Base-by-base conservation (phyloP, 2,888 invertebrate genomes). In the Ectemnius lituratus region DNA sequence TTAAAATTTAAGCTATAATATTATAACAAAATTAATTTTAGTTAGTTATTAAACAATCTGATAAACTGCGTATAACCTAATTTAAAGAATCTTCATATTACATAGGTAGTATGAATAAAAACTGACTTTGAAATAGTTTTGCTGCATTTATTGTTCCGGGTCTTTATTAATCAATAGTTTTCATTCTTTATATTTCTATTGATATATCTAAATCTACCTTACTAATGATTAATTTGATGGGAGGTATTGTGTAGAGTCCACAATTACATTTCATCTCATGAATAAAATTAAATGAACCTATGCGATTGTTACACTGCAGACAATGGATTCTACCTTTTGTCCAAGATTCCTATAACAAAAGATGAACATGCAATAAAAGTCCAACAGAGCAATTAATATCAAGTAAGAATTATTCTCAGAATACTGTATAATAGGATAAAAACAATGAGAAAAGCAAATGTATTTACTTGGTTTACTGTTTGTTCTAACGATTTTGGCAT, bases 251-350 rank as follows among this genome's bases (percentile, higher is more conserved):
- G 60, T 64, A 77, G 47, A 62, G 16, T 14, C 57, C 56, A 5
- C 84, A 84, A 27, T 64, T 56, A 61, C 83, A 83, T 62, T 80
- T 84, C 8, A 63, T 45, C 14, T 75, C 64, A 16, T 73, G 74
- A 56, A 83, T 46, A 59, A 83, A 83, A 60, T 84, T 84, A 62
- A 84, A 83, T 11, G 75, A 77, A 63, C 83, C 83, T 72, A 84
- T 62, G n/a, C 83, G 82, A 70, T 66, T 84, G 18, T 84, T 84
- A 57, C 83, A 83, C 28, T 76, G 14, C 1, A 75, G 76, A 47
- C 83, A 83, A 67, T 79, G 62, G 49, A 83, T 57, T 69, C 73
- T 83, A 59, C 83, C 83, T 47, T 84, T 83, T 5, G 70, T 83
- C 83, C 83, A 83, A 60, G 76, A 80, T 68, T 77, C 75, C 83